These are phyloP conservation scores for Heliconius himera DNA, from an alignment of 1,140 invertebrate genomes.

Conservation along the genomic window DNA sequence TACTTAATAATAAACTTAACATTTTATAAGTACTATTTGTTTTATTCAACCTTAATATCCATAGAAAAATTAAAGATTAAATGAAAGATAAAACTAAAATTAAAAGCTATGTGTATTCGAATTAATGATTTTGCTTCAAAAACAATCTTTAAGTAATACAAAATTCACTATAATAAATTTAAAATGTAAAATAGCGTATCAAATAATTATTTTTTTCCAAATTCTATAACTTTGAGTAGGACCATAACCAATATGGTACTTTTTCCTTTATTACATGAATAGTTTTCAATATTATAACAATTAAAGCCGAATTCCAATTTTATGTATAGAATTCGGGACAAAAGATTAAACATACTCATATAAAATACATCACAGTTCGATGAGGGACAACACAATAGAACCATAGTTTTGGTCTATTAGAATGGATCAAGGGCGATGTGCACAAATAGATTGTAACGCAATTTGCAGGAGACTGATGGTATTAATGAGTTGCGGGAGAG, in stretches of 20 bases:
- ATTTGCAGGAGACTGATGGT: constrained; percentile 18
- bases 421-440: constrained; percentile 16
- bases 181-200: no score
- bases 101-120: neutral
- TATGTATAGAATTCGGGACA: neutral
- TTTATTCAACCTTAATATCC: constrained; percentile 26
- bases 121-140: no score
- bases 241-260: no score
- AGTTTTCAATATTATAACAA: no score
- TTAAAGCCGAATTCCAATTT: neutral
- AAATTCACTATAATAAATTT: no score
- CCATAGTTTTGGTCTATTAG: constrained; percentile 6
- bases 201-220: no score
- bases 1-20: constrained; percentile 67
- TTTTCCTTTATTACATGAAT: no score
- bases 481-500: constrained; percentile 21
- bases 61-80: neutral
- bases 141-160: no score
- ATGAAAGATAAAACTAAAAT: neutral
- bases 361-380: neutral
- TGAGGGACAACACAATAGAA: neutral
- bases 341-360: neutral
- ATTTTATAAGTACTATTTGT: constrained; percentile 54
- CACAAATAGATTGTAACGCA: constrained; percentile 15
- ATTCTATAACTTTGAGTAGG: no score